Percentiles rank a stretch among this genome's conserved stretches.
phyloP scores from a whole-genome alignment of 2,797 vertebrate species.

The Acanthopagrus latus region DNA sequence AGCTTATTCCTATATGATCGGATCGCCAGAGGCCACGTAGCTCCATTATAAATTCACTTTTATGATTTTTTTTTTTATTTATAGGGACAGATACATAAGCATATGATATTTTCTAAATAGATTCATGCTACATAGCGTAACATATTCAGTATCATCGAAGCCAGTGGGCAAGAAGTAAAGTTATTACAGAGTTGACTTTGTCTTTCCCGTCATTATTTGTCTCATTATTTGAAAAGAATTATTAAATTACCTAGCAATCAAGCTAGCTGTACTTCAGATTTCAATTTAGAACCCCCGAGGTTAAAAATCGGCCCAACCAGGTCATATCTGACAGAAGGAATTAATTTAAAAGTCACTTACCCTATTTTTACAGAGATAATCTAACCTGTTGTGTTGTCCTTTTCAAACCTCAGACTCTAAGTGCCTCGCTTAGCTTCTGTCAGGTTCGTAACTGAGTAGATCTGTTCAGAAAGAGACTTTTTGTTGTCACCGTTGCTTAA shows the following conservation, averaged over 20 bases:
- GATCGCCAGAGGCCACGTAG: not conserved
- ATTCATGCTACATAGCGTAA: too few species aligned
- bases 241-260: not conserved
- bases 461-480: not conserved
- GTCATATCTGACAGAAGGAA: not conserved
- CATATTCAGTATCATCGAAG: too few species aligned
- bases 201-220: not conserved
- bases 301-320: not conserved
- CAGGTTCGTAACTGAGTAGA: not conserved
- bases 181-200: too few species aligned
- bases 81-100: not conserved
- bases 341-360: not conserved
- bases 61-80: conserved; percentile 3
- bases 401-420: not conserved
- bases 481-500: not conserved
- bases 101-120: too few species aligned
- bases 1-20: not conserved
- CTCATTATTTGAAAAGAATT: not conserved
- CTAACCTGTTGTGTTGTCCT: not conserved
- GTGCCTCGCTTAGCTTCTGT: not conserved
- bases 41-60: conserved; percentile 2
- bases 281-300: not conserved
- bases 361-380: not conserved
- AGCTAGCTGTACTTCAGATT: conserved; percentile 1
- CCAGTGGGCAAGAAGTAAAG: too few species aligned